A percentile compares a stretch with the other conserved stretches of the same genome.
These are phyloP conservation scores for Lasioglossum zephyrum DNA, from an alignment of 2,888 invertebrate species.

Conservation along the genomic window DNA sequence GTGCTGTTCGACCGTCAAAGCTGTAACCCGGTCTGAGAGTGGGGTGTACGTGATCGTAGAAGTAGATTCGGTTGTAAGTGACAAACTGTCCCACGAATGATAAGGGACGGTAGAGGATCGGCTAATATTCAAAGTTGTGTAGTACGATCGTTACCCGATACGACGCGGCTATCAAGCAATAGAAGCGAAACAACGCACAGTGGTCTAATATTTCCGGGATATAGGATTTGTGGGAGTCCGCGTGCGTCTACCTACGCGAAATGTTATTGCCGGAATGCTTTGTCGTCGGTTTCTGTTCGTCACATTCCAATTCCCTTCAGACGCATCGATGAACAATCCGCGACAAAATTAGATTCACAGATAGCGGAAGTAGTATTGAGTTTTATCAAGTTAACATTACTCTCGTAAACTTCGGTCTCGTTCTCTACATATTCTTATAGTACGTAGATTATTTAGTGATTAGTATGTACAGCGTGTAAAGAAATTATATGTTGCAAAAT, in stretches of 20 bases:
- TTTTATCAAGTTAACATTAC: not conserved
- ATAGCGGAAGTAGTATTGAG: not conserved
- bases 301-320: not conserved
- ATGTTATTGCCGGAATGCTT: constrained; percentile 6
- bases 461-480: no score
- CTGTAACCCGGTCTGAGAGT: constrained; percentile 31
- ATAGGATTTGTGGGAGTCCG: constrained; percentile 11
- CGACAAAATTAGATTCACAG: not conserved
- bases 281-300: not conserved
- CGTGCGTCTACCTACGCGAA: not conserved
- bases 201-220: constrained; percentile 41
- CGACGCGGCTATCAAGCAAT: constrained; percentile 42
- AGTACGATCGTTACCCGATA: constrained; percentile 29
- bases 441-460: not conserved
- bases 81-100: constrained; percentile 56
- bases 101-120: constrained; percentile 39
- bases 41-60: constrained; percentile 42
- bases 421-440: not conserved
- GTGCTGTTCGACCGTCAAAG: constrained; percentile 46
- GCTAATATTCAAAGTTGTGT: constrained; percentile 47
- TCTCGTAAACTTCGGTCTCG: not conserved
- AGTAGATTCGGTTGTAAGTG: constrained; percentile 53
- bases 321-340: not conserved
- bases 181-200: constrained; percentile 34
- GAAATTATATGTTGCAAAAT: no score